Base-by-base conservation (phyloP, 64 coral and sea anemone species). In the Astreopora myriophthalma region DNA sequence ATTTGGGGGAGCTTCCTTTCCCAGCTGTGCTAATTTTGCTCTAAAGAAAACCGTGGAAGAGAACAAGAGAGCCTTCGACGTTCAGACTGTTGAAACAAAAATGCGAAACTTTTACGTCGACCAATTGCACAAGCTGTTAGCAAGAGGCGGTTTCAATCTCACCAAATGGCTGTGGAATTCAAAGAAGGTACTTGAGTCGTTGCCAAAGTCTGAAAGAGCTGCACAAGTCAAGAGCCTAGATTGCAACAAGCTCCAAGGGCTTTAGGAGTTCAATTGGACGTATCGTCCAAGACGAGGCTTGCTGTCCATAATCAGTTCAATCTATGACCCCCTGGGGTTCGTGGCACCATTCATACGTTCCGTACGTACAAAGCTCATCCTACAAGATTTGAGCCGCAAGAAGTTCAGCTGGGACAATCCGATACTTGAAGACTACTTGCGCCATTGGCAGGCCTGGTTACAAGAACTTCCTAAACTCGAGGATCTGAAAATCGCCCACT, bases 141-240 rank as follows among this genome's bases (percentile, higher is more conserved):
- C 38, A 8, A 71, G 48, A 87, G 85, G 86, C 6, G 52, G 86
- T 10, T 89, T 89, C 39, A 73, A 74, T 3, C 71, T 89, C 8
- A 89, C 86, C 7, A 89, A 89, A 67, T 89, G 87, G 87, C 48
- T 89, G 25, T 89, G 34, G 25, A 89, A 89, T 39, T 89, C 87
- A 58, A 31, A 22, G 8, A 66, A 17, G 34, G 87, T 89, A 19
- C 42, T 75, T 5, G 33, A 88, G 34, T 74, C 71, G 6, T 6
- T 89, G 14, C 87, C 72, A 37, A 72, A 75, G 26, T 49, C 84
- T 14, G 67, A 34, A 37, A 55, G 48, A 55, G 85, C 65, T 30
- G 65, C 42, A 46, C 44, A 73, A 51, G 65, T 87, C 28, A 55
- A 71, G 22, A 27, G 19, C 13, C 13, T 65, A n/a, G 51, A 65